phyloP scores from a whole-genome alignment of 53 echinoderm and acorn worm genomes.

The Patiria pectinifera region DNA sequence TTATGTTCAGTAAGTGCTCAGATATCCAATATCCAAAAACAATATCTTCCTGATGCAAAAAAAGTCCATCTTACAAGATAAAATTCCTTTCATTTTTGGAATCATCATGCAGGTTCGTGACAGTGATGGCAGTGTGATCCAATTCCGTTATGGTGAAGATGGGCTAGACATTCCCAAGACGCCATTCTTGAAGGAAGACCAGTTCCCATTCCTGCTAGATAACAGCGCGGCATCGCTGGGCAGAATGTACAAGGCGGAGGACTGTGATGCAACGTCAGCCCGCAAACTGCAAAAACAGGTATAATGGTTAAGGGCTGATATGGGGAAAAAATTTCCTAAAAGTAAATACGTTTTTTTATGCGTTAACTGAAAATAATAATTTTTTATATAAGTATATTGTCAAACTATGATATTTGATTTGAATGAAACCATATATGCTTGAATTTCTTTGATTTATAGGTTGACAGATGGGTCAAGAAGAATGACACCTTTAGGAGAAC shows the following conservation, averaged over 20 bases:
- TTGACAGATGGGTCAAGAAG: constrained; percentile 83
- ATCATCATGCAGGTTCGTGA: constrained; percentile 74
- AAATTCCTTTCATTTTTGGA: background rate
- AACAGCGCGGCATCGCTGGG: constrained; percentile 62
- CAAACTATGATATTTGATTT: background rate
- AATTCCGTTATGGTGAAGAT: constrained; percentile 96
- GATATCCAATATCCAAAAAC: background rate
- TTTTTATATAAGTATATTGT: background rate
- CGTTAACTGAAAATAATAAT: too few relatives aligned
- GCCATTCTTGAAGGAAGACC: constrained; percentile 80
- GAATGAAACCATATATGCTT: background rate
- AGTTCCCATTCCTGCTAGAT: constrained; percentile 84
- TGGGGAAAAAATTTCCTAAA: too few relatives aligned
- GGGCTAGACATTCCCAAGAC: constrained; percentile 93
- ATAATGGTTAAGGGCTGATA: background rate
- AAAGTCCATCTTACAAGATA: too few relatives aligned
- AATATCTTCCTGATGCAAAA: too few relatives aligned
- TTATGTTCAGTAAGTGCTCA: background rate
- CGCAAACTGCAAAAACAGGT: constrained; percentile 83
- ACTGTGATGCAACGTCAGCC: constrained; percentile 56
- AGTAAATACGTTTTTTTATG: too few relatives aligned
- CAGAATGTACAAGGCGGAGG: constrained; percentile 7
- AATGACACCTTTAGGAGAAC: constrained; percentile 23
- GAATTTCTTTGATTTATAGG: constrained; percentile 36
- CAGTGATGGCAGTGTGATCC: constrained; percentile 91